These are phyloP conservation scores for Holothuria leucospilota DNA, from an alignment of 53 echinoderm and acorn worm species.

Conservation along the genomic window DNA sequence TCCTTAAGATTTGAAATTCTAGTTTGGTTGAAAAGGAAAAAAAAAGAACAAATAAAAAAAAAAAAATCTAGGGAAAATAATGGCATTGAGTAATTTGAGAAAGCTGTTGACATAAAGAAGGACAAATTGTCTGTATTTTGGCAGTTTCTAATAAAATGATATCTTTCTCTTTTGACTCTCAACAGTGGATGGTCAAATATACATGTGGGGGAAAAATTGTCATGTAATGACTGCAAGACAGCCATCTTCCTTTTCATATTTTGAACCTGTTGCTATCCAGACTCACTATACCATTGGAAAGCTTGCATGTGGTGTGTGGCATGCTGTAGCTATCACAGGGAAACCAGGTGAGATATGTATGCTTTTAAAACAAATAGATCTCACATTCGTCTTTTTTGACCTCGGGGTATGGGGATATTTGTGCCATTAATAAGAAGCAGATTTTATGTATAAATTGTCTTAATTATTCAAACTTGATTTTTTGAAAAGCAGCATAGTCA, in stretches of 20 bases:
- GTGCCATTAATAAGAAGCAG: too few species aligned
- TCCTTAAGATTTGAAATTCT: too few species aligned
- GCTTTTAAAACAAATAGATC: neutral
- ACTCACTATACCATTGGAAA: conserved; percentile 55
- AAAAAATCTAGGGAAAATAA: neutral
- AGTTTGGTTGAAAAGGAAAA: neutral
- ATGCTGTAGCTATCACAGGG: conserved; percentile 83
- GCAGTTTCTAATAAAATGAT: neutral
- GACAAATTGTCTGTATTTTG: neutral
- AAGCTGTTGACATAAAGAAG: neutral
- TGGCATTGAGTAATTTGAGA: too few species aligned
- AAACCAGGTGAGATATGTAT: conserved; percentile 71
- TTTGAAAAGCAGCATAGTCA: too few species aligned
- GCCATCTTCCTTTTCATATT: conserved; percentile 27
- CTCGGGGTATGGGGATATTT: neutral
- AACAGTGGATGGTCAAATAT: conserved; percentile 83
- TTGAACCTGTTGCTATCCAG: conserved; percentile 24
- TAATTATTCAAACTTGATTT: too few species aligned
- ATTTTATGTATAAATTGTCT: too few species aligned
- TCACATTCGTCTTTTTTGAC: neutral
- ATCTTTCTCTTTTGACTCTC: neutral
- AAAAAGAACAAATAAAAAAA: neutral
- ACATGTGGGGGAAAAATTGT: conserved; percentile 97
- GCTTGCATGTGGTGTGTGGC: conserved; percentile 94
- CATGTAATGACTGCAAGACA: conserved; percentile 72